Evolutionary conservation across 2,113 vertebrate genomes (phyloP), one percentile per base, ranked within the genome.

Genomic region (Blennius ocellaris): DNA sequence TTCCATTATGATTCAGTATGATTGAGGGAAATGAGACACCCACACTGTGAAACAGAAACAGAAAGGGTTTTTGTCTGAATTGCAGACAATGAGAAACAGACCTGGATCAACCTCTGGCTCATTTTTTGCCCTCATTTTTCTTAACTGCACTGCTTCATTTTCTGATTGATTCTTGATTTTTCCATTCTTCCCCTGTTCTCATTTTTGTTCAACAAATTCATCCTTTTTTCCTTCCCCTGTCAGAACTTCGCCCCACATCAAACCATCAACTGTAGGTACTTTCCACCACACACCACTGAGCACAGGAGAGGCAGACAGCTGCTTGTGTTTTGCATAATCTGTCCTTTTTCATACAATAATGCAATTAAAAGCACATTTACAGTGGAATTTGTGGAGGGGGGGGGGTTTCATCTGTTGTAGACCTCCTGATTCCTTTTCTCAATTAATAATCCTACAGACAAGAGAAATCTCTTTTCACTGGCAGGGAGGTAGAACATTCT

Each of bases 291-390:
- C 53, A 40, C 36, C 39, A 3, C 56, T 6, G 11, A 58, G 17
- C 54, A 36, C 37, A 61, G 39, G 62, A 59, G 40, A 3, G 36
- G 43, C 45, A 59, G 6, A 70, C 14, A 21, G 0, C 54, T 50
- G 49, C 70, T 74, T 65, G 62, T 73, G 66, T 76, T 85, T 85
- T 48, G 76, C 72, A 71, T 69, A 48, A 64, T 43, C 30, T 3
- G 62, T 16, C 59, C 12, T 54, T 81, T 81, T 69, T 84, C 48
- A 43, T 57, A 47, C 49, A 65, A 16, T 55, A 65, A 79, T 59
- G 53, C 53, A 63, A 69, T 80, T 76, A 72, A 62, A 81, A 53
- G 14, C 44, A 11, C 72, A 80, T 70, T 60, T 80, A 53, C 11
- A 37, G 53, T 16, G 49, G 75, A 76, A 37, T 50, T n/a, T 52